Conservation (phyloP, 2,113 vertebrate species). For the Myrmecobius fasciatus region DNA sequence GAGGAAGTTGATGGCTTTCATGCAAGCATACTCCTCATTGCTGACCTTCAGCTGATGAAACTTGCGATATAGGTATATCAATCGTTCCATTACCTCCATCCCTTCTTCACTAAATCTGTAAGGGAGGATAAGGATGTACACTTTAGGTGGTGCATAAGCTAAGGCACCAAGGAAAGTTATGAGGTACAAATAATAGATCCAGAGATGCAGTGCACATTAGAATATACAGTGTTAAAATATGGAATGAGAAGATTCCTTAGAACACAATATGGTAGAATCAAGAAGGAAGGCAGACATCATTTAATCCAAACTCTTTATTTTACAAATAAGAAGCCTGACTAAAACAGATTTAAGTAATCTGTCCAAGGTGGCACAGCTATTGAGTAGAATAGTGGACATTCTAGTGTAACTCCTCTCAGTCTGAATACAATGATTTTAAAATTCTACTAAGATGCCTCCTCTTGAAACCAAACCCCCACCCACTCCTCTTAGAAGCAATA, state of each 20-base stretch:
- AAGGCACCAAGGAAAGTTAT: background rate
- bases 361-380: background rate
- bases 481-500: background rate
- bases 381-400: background rate
- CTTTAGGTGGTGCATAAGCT: slow-evolving; percentile 21
- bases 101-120: slow-evolving; percentile 95
- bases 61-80: slow-evolving; percentile 98
- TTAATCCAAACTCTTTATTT: background rate
- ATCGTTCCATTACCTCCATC: slow-evolving; percentile 98
- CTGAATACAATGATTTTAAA: background rate
- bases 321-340: background rate
- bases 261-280: background rate
- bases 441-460: background rate
- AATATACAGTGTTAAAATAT: background rate
- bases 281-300: background rate
- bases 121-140: slow-evolving; percentile 34
- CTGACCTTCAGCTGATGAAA: slow-evolving; percentile 97
- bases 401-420: background rate
- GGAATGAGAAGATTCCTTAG: background rate
- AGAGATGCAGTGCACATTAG: background rate
- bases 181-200: background rate
- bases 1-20: slow-evolving; percentile 99
- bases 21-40: slow-evolving; percentile 97
- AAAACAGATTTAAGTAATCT: background rate
- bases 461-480: background rate